A percentile compares a stretch with the other conserved stretches of the same genome.
Evolutionary conservation across 2,113 vertebrate genomes (phyloP).

Genomic region (Dromaius novaehollandiae): DNA sequence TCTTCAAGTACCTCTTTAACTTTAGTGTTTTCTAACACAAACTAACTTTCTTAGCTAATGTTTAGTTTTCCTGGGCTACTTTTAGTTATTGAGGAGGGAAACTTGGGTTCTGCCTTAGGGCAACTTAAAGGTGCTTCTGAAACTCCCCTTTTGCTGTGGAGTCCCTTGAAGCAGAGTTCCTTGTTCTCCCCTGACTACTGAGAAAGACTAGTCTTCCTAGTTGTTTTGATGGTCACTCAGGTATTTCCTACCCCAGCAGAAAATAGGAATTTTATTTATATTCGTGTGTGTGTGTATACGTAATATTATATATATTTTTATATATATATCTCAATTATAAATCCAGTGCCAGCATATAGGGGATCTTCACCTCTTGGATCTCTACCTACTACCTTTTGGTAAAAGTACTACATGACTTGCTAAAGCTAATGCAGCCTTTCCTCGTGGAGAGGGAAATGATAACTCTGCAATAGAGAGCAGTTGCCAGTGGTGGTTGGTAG

Average conservation of each 20-base stretch:
- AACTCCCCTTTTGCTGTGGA: background rate
- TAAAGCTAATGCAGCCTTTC: background rate
- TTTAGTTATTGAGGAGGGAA: background rate
- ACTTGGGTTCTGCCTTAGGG: background rate
- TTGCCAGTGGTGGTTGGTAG: background rate
- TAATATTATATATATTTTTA: no score
- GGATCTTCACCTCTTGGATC: background rate
- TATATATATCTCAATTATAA: background rate
- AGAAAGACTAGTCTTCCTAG: background rate
- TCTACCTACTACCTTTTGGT: background rate
- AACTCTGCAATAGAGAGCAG: background rate
- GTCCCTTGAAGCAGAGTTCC: background rate
- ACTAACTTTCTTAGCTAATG: background rate
- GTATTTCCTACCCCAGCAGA: background rate
- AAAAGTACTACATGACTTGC: rapidly evolving
- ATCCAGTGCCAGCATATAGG: background rate
- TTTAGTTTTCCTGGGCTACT: background rate
- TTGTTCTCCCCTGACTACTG: background rate
- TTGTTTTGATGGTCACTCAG: background rate
- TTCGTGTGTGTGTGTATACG: no score
- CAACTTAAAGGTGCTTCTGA: background rate
- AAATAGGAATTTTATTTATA: background rate
- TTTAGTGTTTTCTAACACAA: background rate
- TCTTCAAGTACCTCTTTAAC: background rate
- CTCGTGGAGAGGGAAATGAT: background rate